These are phyloP conservation scores for Malurus melanocephalus DNA, from an alignment of 2,113 vertebrate genomes.

Conservation along the genomic window DNA sequence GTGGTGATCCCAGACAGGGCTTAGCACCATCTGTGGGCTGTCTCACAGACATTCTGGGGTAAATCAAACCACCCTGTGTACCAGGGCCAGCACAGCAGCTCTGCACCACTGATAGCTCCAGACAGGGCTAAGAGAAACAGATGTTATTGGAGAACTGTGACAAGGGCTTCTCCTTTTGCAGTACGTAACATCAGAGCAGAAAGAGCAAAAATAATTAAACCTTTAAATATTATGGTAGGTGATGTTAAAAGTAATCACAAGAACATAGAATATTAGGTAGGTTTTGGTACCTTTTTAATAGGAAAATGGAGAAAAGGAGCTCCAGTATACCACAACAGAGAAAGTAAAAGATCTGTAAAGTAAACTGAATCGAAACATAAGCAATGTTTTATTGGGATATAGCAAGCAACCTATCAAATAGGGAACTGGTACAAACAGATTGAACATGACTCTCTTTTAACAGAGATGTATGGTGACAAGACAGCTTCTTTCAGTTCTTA, in stretches of 20 bases:
- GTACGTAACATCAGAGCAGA: neutral
- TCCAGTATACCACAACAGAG: neutral
- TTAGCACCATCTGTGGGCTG: neutral
- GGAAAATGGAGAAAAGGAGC: constrained; percentile 3
- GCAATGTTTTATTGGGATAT: constrained; percentile 69
- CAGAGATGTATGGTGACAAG: constrained; percentile 69
- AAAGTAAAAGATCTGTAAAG: constrained; percentile 13
- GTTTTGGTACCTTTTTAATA: constrained; percentile 29
- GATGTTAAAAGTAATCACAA: constrained; percentile 11
- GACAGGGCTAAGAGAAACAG: neutral
- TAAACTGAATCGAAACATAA: constrained; percentile 54
- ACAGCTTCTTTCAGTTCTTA: constrained; percentile 65
- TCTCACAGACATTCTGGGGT: neutral
- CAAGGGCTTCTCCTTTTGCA: neutral
- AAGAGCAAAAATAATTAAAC: neutral
- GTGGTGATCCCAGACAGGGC: neutral
- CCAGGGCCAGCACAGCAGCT: neutral
- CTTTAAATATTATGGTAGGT: neutral
- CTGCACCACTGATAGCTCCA: neutral
- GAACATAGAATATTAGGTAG: neutral
- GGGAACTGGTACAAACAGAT: constrained; percentile 61
- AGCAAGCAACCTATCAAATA: constrained; percentile 70
- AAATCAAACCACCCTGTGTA: neutral
- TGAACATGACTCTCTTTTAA: constrained; percentile 73
- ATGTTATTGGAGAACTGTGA: neutral